These are phyloP conservation scores for Bedellia somnulentella DNA, from an alignment of 2,888 invertebrate genomes.

Conservation along the genomic window DNA sequence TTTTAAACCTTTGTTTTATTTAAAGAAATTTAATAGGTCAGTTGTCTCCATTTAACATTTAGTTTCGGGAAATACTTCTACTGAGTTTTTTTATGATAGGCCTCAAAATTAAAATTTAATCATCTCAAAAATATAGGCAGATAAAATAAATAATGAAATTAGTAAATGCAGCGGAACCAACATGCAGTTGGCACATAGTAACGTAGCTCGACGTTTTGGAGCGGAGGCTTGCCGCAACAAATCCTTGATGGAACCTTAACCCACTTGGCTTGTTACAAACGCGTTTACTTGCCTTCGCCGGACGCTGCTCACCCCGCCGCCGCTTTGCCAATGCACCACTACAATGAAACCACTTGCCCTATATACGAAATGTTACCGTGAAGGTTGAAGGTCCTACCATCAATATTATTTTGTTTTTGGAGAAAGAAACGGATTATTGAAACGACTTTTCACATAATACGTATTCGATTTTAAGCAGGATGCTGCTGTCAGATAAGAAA, in stretches of 20 bases:
- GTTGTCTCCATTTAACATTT: too few species aligned
- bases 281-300: constrained; percentile 27
- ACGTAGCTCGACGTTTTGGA: constrained; percentile 40
- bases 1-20: too few species aligned
- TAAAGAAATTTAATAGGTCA: too few species aligned
- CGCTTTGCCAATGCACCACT: constrained; percentile 10
- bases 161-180: constrained; percentile 51
- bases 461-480: too few species aligned
- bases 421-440: too few species aligned
- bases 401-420: not conserved
- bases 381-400: not conserved
- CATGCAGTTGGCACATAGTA: constrained; percentile 30
- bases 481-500: too few species aligned
- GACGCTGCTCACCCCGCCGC: constrained; percentile 28
- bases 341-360: constrained; percentile 15
- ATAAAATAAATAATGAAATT: too few species aligned
- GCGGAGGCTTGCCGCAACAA: constrained; percentile 60
- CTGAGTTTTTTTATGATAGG: too few species aligned
- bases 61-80: too few species aligned
- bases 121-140: too few species aligned
- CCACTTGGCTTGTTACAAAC: constrained; percentile 58
- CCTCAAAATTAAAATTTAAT: too few species aligned
- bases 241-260: constrained; percentile 61
- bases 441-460: too few species aligned
- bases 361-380: not conserved